Evolutionary conservation across 2,113 vertebrate genomes (phyloP).

Genomic region (Paramormyrops kingsleyae): DNA sequence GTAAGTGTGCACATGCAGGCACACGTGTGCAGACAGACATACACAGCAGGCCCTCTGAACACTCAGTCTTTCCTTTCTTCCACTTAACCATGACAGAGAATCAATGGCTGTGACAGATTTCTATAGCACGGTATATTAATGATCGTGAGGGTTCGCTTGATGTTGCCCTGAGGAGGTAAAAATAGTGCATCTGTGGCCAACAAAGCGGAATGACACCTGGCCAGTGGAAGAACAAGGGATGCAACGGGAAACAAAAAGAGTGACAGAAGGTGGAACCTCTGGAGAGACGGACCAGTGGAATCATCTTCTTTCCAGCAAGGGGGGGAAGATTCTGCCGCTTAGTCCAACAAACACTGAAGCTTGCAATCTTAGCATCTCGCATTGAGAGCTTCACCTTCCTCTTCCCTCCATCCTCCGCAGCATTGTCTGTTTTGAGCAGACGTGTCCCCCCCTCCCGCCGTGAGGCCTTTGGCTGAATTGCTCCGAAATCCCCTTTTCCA

Average conservation of each 20-base stretch:
- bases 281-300: background rate
- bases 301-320: background rate
- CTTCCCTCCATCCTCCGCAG: background rate
- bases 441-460: background rate
- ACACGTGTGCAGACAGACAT: background rate
- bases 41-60: background rate
- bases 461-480: background rate
- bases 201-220: background rate
- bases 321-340: background rate
- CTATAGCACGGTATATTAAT: background rate
- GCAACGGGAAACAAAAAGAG: background rate
- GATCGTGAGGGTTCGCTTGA: background rate
- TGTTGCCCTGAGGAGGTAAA: background rate
- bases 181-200: background rate
- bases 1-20: background rate
- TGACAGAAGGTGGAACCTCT: background rate
- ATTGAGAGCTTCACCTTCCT: background rate
- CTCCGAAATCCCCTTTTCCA: background rate
- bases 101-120: constrained; percentile 5
- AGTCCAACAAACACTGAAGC: background rate
- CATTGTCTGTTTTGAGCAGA: background rate
- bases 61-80: background rate
- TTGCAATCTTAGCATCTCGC: background rate
- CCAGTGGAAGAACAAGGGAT: background rate
- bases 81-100: background rate